Conservation (phyloP, 2,113 vertebrate genomes). For the Otolemur garnettii region DNA sequence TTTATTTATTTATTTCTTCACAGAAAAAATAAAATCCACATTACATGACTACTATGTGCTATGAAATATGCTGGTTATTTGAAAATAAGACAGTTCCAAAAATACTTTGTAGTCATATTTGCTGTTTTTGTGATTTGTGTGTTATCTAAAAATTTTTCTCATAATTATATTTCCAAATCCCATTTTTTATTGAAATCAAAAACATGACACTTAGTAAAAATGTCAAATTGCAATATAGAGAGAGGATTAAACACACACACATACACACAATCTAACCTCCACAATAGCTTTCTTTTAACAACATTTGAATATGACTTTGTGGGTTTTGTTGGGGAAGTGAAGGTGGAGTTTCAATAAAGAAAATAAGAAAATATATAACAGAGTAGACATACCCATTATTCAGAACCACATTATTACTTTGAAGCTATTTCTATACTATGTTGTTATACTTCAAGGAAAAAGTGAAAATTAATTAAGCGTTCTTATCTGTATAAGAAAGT, state of each 20-base stretch:
- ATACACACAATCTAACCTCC: neutral
- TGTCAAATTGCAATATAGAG: neutral
- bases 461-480: neutral
- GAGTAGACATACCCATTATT: neutral
- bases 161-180: neutral
- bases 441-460: constrained; percentile 5
- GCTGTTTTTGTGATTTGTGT: neutral
- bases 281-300: neutral
- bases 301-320: neutral
- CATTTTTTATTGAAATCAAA: neutral
- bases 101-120: neutral
- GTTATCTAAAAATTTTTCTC: neutral
- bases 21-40: neutral
- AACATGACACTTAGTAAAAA: neutral
- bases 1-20: constrained; percentile 24
- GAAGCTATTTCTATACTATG: neutral
- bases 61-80: constrained; percentile 31
- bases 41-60: neutral
- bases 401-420: neutral
- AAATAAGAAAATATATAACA: neutral
- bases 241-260: neutral
- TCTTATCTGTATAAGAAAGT: neutral
- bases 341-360: neutral
- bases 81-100: constrained; percentile 30
- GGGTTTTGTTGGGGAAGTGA: neutral